Conservation (phyloP, 2,797 vertebrate genomes). For the Ctenopoma kingsleyae region DNA sequence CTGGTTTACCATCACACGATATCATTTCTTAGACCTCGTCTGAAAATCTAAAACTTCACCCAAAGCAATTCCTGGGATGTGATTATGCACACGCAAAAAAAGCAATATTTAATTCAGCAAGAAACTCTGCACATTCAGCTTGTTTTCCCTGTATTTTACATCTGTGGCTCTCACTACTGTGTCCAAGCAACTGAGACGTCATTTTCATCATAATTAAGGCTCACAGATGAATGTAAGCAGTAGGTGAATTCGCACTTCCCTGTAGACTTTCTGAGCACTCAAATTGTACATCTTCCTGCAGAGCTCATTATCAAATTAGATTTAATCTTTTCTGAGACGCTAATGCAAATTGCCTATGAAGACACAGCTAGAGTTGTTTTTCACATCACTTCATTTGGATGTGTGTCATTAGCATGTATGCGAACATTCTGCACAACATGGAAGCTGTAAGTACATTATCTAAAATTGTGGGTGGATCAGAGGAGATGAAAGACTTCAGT, state of each 20-base stretch:
- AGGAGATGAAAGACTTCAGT: constrained; percentile 25
- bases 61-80: constrained; percentile 39
- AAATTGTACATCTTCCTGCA: constrained; percentile 45
- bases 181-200: constrained; percentile 44
- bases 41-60: constrained; percentile 35
- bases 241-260: constrained; percentile 56
- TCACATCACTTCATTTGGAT: constrained; percentile 20
- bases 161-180: constrained; percentile 19
- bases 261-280: constrained; percentile 53
- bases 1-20: constrained; percentile 18
- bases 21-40: constrained; percentile 20
- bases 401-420: constrained; percentile 33
- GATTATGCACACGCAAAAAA: constrained; percentile 13
- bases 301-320: constrained; percentile 69
- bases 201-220: constrained; percentile 44
- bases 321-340: constrained; percentile 60
- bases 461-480: constrained; percentile 33
- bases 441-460: constrained; percentile 19
- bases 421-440: constrained; percentile 29
- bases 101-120: constrained; percentile 42
- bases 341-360: constrained; percentile 59
- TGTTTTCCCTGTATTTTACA: constrained; percentile 8
- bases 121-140: constrained; percentile 28
- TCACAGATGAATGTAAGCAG: constrained; percentile 12
- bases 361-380: constrained; percentile 52